Percentiles rank a stretch among this genome's conserved stretches.
These are phyloP conservation scores for Nomia melanderi DNA, from an alignment of 1,140 invertebrate species.

Conservation along the genomic window DNA sequence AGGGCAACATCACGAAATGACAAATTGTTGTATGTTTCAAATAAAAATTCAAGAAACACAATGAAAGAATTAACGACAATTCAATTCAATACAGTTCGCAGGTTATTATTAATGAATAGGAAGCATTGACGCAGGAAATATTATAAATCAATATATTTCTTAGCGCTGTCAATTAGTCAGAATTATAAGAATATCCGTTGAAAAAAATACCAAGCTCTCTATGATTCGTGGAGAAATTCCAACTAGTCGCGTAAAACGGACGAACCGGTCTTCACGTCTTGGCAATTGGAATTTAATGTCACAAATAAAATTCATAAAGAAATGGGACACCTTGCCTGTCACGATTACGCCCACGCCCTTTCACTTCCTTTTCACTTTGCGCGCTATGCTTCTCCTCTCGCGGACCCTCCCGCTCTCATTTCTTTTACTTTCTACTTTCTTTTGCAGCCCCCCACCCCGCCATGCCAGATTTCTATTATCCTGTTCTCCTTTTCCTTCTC, in stretches of 20 bases:
- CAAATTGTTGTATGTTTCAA: too few species aligned
- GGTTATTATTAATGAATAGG: too few species aligned
- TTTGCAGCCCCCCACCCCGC: not conserved
- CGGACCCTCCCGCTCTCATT: not conserved
- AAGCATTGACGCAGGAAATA: too few species aligned
- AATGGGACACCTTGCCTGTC: constrained; percentile 65
- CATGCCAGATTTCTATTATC: constrained; percentile 25
- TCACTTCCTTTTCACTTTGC: constrained; percentile 60
- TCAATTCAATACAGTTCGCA: too few species aligned
- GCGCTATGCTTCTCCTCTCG: constrained; percentile 26
- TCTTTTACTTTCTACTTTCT: not conserved
- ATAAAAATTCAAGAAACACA: too few species aligned
- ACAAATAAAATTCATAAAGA: constrained; percentile 69
- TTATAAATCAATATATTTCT: too few species aligned
- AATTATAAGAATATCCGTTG: too few species aligned
- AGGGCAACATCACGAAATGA: too few species aligned
- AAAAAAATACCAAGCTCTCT: too few species aligned
- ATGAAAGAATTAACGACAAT: too few species aligned
- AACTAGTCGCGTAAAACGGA: not conserved
- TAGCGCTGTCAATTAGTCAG: too few species aligned
- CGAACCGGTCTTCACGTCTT: constrained; percentile 62
- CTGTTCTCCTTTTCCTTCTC: not conserved
- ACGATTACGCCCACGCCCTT: constrained; percentile 44
- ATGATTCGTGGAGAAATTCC: not conserved
- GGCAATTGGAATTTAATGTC: constrained; percentile 69